phyloP scores from a whole-genome alignment of 2,113 vertebrate genomes.

The Scartelaos histophorus region DNA sequence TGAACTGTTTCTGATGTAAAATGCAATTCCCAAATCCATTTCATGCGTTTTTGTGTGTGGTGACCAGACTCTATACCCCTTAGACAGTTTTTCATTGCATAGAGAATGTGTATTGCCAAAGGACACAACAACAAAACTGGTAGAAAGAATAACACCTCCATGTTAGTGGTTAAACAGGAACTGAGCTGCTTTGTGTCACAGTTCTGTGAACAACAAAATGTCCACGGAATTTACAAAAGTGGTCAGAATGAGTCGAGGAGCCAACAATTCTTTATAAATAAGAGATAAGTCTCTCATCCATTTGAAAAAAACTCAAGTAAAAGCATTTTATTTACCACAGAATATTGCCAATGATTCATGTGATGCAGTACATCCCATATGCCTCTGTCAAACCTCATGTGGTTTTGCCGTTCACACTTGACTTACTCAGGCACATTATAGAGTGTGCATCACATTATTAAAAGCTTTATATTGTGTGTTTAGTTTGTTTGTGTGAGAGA shows the following conservation, averaged over 20 bases:
- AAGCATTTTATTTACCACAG: background rate
- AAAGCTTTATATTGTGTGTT: constrained; percentile 12
- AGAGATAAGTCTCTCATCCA: background rate
- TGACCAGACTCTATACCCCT: too few relatives aligned
- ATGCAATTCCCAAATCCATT: background rate
- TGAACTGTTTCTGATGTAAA: background rate
- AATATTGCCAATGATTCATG: background rate
- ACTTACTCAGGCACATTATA: background rate
- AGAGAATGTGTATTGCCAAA: background rate
- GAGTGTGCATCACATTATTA: constrained; percentile 3
- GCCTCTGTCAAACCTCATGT: background rate
- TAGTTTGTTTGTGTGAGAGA: constrained; percentile 16
- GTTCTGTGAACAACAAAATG: background rate
- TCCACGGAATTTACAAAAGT: background rate
- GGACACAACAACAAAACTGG: background rate
- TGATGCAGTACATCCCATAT: background rate
- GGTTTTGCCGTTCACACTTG: background rate
- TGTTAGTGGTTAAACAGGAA: too few relatives aligned
- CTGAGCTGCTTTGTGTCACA: background rate
- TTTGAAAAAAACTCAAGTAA: background rate
- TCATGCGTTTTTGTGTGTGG: too few relatives aligned
- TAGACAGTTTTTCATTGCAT: background rate
- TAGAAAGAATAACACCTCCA: background rate
- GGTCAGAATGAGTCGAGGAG: background rate
- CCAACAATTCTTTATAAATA: background rate